A percentile compares a stretch with the other conserved stretches of the same genome.
phyloP scores from a whole-genome alignment of 1,140 invertebrate species.

The Drosophila chauvacae region DNA sequence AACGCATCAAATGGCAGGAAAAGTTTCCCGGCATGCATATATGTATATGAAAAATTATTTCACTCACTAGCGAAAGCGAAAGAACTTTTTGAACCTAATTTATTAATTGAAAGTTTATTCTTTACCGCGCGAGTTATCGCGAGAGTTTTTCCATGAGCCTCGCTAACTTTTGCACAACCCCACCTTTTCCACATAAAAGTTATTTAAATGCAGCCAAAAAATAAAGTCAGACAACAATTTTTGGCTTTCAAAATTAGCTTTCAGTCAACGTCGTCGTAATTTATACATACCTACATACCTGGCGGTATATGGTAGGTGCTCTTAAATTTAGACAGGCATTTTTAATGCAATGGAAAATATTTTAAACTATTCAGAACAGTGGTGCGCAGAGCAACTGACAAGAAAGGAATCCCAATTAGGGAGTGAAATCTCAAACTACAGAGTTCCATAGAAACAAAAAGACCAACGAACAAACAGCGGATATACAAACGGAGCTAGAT shows the following conservation, averaged over 20 bases:
- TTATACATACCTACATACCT: slow-evolving; percentile 22
- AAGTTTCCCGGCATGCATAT: slow-evolving; percentile 2
- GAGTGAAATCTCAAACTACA: too few species aligned
- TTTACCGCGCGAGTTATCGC: slow-evolving; percentile 38
- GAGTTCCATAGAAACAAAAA: not conserved
- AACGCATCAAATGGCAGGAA: slow-evolving; percentile 4
- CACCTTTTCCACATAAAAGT: slow-evolving; percentile 53
- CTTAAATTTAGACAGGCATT: slow-evolving; percentile 20
- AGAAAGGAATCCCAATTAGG: too few species aligned
- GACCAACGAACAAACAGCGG: not conserved
- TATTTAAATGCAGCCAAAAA: slow-evolving; percentile 36
- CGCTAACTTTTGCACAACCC: slow-evolving; percentile 9
- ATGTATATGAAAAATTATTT: not conserved
- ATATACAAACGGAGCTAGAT: not conserved
- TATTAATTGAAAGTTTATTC: slow-evolving; percentile 75
- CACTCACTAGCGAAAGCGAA: slow-evolving; percentile 50
- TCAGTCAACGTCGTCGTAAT: slow-evolving; percentile 53
- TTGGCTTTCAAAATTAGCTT: slow-evolving; percentile 63
- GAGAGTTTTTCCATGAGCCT: slow-evolving; percentile 18
- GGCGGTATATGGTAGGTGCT: too few species aligned
- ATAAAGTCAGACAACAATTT: slow-evolving; percentile 53
- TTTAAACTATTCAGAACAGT: slow-evolving; percentile 38
- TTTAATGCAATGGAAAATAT: slow-evolving; percentile 46
- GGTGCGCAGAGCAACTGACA: not conserved
- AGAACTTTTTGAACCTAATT: slow-evolving; percentile 57